Percentiles rank a stretch among this genome's conserved stretches.
These are phyloP conservation scores for Calliphora vicina DNA, from an alignment of 1,140 invertebrate genomes.

Conservation along the genomic window DNA sequence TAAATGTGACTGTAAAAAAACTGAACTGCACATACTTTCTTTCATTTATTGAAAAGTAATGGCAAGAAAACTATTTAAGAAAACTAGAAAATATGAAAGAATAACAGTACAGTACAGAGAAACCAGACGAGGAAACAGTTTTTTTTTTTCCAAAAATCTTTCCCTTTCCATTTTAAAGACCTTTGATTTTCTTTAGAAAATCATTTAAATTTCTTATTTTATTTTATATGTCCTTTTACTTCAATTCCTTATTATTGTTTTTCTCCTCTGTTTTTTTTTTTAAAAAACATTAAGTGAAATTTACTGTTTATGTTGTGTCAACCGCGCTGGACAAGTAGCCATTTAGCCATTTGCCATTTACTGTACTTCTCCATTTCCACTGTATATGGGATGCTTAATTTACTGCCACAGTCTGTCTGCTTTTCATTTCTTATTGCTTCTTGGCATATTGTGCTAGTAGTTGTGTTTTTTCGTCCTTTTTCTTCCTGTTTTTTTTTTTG, in stretches of 20 bases:
- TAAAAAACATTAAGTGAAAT: slow-evolving; percentile 24
- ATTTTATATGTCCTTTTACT: neutral
- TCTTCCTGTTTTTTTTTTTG: neutral
- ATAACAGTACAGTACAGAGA: too few species aligned
- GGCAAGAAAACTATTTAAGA: neutral
- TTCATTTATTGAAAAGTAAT: neutral
- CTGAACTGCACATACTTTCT: neutral
- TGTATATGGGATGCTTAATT: slow-evolving; percentile 21
- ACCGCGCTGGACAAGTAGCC: slow-evolving; percentile 20
- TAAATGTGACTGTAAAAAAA: slow-evolving; percentile 11
- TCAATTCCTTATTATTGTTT: neutral
- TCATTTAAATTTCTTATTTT: neutral
- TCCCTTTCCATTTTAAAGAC: too few species aligned
- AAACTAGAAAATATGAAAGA: neutral
- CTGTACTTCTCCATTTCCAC: neutral
- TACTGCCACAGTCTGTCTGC: neutral
- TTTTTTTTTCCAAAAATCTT: too few species aligned
- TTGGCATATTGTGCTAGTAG: neutral
- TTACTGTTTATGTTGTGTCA: slow-evolving; percentile 35
- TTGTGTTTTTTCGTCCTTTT: neutral
- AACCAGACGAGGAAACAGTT: neutral
- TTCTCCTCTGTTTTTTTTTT: neutral
- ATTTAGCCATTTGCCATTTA: neutral
- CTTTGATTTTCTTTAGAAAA: slow-evolving; percentile 12
- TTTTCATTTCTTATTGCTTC: neutral